Evolutionary conservation across 2,888 invertebrate genomes (phyloP).

Genomic region (Apocheima hispidaria): DNA sequence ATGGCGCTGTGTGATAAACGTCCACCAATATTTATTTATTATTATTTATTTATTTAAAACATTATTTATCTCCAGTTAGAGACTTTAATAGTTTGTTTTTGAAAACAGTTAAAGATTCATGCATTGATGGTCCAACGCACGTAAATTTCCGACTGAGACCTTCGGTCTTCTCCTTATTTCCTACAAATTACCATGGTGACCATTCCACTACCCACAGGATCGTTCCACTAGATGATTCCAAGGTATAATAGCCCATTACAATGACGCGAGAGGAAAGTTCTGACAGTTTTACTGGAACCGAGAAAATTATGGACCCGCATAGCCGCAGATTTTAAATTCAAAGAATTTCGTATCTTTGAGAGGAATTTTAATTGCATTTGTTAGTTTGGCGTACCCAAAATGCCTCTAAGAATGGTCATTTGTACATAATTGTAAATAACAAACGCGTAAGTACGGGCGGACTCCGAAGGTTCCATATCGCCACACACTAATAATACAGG

Average conservation of each 20-base stretch:
- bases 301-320: slow-evolving; percentile 36
- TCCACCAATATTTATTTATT: too few relatives aligned
- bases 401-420: too few relatives aligned
- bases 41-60: too few relatives aligned
- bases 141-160: neutral
- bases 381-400: neutral
- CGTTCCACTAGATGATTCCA: slow-evolving; percentile 26
- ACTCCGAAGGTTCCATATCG: too few relatives aligned
- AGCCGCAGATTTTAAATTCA: slow-evolving; percentile 28
- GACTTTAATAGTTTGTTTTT: too few relatives aligned
- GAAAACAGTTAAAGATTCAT: too few relatives aligned
- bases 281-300: slow-evolving; percentile 43
- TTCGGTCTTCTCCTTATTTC: neutral
- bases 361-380: slow-evolving; percentile 22
- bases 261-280: slow-evolving; percentile 39
- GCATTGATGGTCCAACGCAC: too few relatives aligned
- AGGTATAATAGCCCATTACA: slow-evolving; percentile 42
- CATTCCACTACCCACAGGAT: slow-evolving; percentile 10
- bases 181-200: slow-evolving; percentile 14
- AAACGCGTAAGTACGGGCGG: too few relatives aligned
- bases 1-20: too few relatives aligned
- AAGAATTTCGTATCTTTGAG: slow-evolving; percentile 21
- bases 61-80: too few relatives aligned
- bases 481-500: too few relatives aligned
- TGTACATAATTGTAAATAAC: too few relatives aligned